These are phyloP conservation scores for Sphaeramia orbicularis DNA, from an alignment of 2,797 vertebrate genomes.

Conservation along the genomic window DNA sequence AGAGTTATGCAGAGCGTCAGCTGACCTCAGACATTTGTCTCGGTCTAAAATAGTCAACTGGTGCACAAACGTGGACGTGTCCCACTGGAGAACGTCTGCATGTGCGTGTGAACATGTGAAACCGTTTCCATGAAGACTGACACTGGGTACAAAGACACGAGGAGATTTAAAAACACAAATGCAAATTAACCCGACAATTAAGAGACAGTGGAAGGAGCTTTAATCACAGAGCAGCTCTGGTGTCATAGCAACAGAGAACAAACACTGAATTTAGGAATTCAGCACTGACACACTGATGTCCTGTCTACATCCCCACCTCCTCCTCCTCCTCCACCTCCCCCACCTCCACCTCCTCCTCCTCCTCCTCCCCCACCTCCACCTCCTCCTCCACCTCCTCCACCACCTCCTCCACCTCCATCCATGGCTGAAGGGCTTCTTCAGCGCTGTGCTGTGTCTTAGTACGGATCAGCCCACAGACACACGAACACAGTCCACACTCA, in stretches of 20 bases:
- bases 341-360: too few species aligned
- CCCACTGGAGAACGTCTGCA: neutral
- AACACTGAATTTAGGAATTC: slow-evolving; percentile 57
- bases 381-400: too few species aligned
- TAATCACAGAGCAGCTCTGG: slow-evolving; percentile 83
- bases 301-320: slow-evolving; percentile 50
- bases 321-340: too few species aligned
- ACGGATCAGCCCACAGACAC: too few species aligned
- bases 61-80: slow-evolving; percentile 22
- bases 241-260: slow-evolving; percentile 85
- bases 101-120: slow-evolving; percentile 15
- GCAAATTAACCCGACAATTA: slow-evolving; percentile 82
- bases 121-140: too few species aligned
- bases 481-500: too few species aligned
- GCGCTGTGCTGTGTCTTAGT: too few species aligned
- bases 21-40: too few species aligned
- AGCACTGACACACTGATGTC: slow-evolving; percentile 73
- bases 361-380: too few species aligned
- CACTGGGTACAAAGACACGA: slow-evolving; percentile 1
- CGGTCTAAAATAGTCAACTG: slow-evolving; percentile 58
- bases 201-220: slow-evolving; percentile 78
- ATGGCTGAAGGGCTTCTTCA: too few species aligned
- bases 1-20: too few species aligned
- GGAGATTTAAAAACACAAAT: slow-evolving; percentile 66
- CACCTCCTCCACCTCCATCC: too few species aligned